A percentile compares a stretch with the other conserved stretches of the same genome.
These are phyloP conservation scores for Celastrina argiolus DNA, from an alignment of 2,888 invertebrate genomes.

Conservation along the genomic window DNA sequence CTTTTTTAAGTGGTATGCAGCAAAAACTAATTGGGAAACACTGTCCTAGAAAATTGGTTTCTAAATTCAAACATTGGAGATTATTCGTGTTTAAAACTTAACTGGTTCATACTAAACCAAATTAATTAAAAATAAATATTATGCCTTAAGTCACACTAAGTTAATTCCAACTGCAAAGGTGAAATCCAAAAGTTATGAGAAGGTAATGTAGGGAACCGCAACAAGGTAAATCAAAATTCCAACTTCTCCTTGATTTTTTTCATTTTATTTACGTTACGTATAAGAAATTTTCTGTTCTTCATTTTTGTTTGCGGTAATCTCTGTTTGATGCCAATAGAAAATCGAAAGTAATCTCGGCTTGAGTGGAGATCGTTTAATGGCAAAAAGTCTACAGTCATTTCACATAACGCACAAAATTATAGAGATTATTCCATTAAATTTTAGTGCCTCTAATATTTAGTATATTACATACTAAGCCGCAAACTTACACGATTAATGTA, in stretches of 20 bases:
- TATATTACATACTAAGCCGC: no score
- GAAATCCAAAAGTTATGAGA: not conserved
- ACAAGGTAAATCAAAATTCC: not conserved
- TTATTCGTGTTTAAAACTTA: no score
- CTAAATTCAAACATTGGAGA: no score
- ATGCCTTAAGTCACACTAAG: not conserved
- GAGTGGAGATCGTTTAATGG: not conserved
- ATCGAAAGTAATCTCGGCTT: not conserved
- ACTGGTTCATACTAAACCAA: no score
- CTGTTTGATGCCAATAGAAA: not conserved
- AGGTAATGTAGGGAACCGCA: not conserved
- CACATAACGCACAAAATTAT: no score
- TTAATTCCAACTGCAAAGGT: not conserved
- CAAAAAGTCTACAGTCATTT: no score
- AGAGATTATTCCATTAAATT: no score
- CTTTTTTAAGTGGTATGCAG: no score
- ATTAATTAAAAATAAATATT: not conserved
- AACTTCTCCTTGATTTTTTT: not conserved
- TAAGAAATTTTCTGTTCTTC: not conserved
- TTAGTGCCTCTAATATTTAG: no score
- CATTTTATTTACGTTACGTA: not conserved
- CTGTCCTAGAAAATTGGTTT: no score
- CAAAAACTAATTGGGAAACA: no score
- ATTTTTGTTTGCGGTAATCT: not conserved
- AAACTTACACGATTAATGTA: no score